Conservation (phyloP, 23 tunicate genomes). For the Diplosoma virens region DNA sequence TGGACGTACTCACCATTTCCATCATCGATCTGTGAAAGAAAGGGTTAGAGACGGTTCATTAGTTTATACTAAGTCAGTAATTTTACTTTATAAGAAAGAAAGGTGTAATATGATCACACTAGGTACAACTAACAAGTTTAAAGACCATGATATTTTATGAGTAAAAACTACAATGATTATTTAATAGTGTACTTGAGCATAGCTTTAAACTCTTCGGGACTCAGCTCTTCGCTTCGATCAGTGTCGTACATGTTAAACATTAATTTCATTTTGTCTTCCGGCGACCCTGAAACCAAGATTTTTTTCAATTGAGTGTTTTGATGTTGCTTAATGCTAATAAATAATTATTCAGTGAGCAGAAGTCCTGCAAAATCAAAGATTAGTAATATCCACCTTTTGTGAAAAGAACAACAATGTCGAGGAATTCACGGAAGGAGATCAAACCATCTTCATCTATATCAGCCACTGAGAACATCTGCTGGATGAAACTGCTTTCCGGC, state of each 20-base stretch:
- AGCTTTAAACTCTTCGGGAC: constrained; percentile 46
- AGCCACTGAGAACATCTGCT: constrained; percentile 64
- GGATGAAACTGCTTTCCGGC: constrained; percentile 55
- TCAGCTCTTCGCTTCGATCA: constrained; percentile 46
- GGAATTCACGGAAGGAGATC: constrained; percentile 65
- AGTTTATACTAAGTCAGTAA: too few relatives aligned
- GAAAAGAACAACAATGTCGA: constrained; percentile 67
- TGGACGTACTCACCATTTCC: constrained; percentile 64
- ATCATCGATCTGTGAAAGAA: constrained; percentile 65
- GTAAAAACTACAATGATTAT: too few relatives aligned
- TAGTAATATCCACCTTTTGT: constrained; percentile 48
- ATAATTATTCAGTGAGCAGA: too few relatives aligned
- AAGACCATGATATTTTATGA: background rate
- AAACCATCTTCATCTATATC: constrained; percentile 55
- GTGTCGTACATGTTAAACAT: constrained; percentile 93
- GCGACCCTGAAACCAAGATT: constrained; percentile 43
- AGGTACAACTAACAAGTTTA: background rate
- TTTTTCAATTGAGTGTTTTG: too few relatives aligned
- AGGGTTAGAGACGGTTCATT: too few relatives aligned
- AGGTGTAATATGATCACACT: background rate
- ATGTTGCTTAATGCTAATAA: too few relatives aligned
- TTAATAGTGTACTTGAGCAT: constrained; percentile 71
- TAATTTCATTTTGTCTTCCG: constrained; percentile 56
- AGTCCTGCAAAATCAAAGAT: background rate
- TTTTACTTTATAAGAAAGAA: background rate